phyloP scores from a whole-genome alignment of 2,113 vertebrate species.

The Larimichthys crocea region DNA sequence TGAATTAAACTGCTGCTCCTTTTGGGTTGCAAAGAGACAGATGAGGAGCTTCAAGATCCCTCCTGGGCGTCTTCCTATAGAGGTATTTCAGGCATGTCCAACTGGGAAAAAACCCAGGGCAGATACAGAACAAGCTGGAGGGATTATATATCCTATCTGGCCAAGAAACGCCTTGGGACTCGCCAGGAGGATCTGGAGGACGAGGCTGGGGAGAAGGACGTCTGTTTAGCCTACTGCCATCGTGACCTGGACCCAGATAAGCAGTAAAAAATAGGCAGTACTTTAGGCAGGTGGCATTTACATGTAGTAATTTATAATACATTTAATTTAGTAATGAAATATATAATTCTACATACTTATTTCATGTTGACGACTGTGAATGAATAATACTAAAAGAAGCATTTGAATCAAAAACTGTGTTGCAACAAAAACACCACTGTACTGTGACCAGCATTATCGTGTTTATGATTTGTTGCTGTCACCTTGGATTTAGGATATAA shows the following conservation, averaged over 20 bases:
- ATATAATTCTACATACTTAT: not conserved
- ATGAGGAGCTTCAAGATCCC: slow-evolving; percentile 34
- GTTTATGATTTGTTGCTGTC: slow-evolving; percentile 3
- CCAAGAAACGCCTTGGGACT: slow-evolving; percentile 13
- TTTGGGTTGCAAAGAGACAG: slow-evolving; percentile 43
- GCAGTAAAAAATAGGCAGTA: not conserved
- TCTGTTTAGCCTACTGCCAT: not conserved
- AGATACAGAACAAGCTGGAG: slow-evolving; percentile 41
- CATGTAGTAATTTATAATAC: not conserved
- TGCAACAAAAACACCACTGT: not conserved
- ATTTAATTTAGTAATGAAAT: not conserved
- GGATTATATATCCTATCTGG: slow-evolving; percentile 36
- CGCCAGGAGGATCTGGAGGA: slow-evolving; percentile 23
- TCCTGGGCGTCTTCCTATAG: slow-evolving; percentile 28
- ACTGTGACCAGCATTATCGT: not conserved
- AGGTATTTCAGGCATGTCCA: slow-evolving; percentile 53
- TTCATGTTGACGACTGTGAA: not conserved
- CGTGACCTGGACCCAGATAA: slow-evolving; percentile 5
- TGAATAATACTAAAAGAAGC: too few relatives aligned
- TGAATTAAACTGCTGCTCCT: slow-evolving; percentile 27
- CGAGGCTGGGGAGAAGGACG: not conserved
- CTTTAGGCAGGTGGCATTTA: not conserved
- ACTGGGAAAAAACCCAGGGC: slow-evolving; percentile 40
- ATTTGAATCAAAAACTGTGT: not conserved
- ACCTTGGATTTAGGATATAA: slow-evolving; percentile 28